phyloP scores from a whole-genome alignment of 1,140 invertebrate species.

The Coboldia fuscipes region DNA sequence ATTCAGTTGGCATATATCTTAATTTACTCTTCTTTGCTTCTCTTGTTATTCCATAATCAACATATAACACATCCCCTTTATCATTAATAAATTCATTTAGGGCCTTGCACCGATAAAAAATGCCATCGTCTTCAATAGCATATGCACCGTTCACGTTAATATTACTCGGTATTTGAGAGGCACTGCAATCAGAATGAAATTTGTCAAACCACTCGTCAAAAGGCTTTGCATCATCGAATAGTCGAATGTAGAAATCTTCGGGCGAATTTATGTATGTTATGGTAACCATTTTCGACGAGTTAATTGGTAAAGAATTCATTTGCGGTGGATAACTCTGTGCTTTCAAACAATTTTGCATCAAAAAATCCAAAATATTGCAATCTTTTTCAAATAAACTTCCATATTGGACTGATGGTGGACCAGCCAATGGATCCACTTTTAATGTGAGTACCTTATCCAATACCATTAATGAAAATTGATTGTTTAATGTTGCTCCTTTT shows the following conservation, averaged over 20 bases:
- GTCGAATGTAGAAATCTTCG: slow-evolving; percentile 40
- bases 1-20: slow-evolving; percentile 35
- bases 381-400: slow-evolving; percentile 37
- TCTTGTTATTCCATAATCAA: slow-evolving; percentile 66
- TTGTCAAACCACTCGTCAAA: no score
- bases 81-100: slow-evolving; percentile 21
- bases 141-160: no score
- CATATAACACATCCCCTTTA: slow-evolving; percentile 35
- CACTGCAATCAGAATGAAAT: no score
- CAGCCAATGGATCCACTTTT: slow-evolving; percentile 37
- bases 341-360: slow-evolving; percentile 19
- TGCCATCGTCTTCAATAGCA: no score
- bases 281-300: no score
- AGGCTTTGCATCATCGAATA: slow-evolving; percentile 27
- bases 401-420: slow-evolving; percentile 44
- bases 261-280: slow-evolving; percentile 32
- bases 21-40: slow-evolving; percentile 29
- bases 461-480: slow-evolving; percentile 42
- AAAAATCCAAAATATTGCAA: slow-evolving; percentile 28
- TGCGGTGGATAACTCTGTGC: slow-evolving; percentile 13
- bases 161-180: no score
- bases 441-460: slow-evolving; percentile 32
- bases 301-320: no score
- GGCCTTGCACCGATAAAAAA: no score
- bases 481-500: slow-evolving; percentile 36